Evolutionary conservation across 2,888 invertebrate genomes (phyloP), one percentile per base, ranked within the genome.

Genomic region (Mesopsocus fuscifrons): DNA sequence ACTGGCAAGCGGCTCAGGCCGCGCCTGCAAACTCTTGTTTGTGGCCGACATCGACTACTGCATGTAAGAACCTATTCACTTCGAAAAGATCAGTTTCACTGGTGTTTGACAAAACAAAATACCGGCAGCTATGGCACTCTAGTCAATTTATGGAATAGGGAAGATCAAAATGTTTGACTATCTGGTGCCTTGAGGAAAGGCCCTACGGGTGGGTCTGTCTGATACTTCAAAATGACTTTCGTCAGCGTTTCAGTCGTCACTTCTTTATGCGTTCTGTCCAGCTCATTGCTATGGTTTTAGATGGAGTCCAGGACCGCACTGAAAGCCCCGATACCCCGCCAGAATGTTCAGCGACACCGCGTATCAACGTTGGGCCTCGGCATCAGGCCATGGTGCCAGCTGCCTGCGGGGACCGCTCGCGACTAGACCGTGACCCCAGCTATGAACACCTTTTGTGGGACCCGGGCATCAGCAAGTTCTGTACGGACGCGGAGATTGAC

Each of bases 311-410:
- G n/a, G n/a, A n/a, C n/a, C n/a, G n/a, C n/a, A n/a, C n/a, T n/a
- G n/a, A n/a, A n/a, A n/a, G n/a, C n/a, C n/a, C 43, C 45, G 63
- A 63, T 41, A 57, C 60, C 11, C 57, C 61, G 34, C 64, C 64
- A 20, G 66, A 65, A 52, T 61, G 60, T 35, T 67, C 67, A 54
- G 60, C 68, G 13, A 72, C 72, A 42, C 82, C 85, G 0, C 78
- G 79, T 59, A 83, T 92, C 45, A 94, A 92, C 59, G 71, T 92
- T 45, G 92, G 92, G 1, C 66, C 75, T 3, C 77, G 84, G 48
- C 88, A 79, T 61, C 94, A 94, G 62, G 87, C 85, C 1, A 72
- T 72, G 43, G 71, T 89, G 55, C 87, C 88, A 8, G 59, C 62
- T 23, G 64, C 55, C 45, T 47, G 60, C 49, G 50, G 56, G 41